Base-by-base conservation (phyloP, 2,888 invertebrate genomes). In the Altica lythri region DNA sequence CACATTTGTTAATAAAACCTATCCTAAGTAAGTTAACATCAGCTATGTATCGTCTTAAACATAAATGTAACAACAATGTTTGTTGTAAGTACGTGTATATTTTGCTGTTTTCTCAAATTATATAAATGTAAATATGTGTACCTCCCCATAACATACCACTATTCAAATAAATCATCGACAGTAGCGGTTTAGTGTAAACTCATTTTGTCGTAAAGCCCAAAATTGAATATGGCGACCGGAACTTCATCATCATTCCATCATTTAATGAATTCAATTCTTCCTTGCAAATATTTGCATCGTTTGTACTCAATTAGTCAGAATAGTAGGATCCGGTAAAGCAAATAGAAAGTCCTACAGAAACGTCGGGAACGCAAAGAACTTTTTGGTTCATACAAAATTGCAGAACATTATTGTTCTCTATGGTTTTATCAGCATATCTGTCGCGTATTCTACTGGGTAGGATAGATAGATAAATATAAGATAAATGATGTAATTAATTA, bases 231-330 rank as follows among this genome's bases (percentile, higher is more conserved):
- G 16, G 34, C 14, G 34, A 34, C 13, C 16, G 16, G 16, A 34
- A 34, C 8, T 16, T 9, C 4, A 2, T 12, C 30, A 34, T 34
- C 34, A 34, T 34, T 16, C 6, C 34, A 34, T 34, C 34, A 34
- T 40, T 19, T 22, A 22, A 10, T 10, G 40, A 49, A 49, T 49
- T 32, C 49, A 49, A 49, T 49, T 49, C 49, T 49, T 49, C 49
- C 13, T 10, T 32, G 40, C 32, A 49, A 49, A 49, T 49, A 49
- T 49, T 49, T 49, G 49, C 49, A 49, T 49, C 49, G 40, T 49
- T 49, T 49, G 49, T 49, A 42, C 30, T 49, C 49, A 49, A 49
- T 49, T 49, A 49, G 49, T 42, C 32, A 34, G 49, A 49, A 32
- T 42, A 32, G 49, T 32, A 25, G 40, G 40, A 49, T 49, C 32